Percentiles rank a stretch among this genome's conserved stretches.
phyloP scores from a whole-genome alignment of 30 jellyfish, hydroid and myxozoan species.

The Pseudorhiza aurosa region DNA sequence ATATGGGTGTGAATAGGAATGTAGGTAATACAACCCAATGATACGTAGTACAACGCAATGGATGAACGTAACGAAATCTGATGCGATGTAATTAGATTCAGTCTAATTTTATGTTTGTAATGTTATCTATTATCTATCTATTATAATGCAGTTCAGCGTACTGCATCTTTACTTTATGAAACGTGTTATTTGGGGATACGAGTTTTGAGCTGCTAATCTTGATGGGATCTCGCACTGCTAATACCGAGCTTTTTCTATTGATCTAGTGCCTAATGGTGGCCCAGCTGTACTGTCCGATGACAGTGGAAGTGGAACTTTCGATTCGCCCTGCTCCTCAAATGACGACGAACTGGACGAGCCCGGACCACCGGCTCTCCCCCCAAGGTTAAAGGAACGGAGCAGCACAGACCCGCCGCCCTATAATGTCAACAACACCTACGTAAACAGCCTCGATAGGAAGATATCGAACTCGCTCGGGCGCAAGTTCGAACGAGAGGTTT shows the following conservation, averaged over 20 bases:
- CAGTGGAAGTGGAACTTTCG: slow-evolving; percentile 85
- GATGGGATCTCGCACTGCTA: too few species aligned
- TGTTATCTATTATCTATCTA: too few species aligned
- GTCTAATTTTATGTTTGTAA: too few species aligned
- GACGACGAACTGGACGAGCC: slow-evolving; percentile 25
- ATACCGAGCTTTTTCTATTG: neutral
- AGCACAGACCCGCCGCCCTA: slow-evolving; percentile 60
- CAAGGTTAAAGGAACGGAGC: slow-evolving; percentile 48
- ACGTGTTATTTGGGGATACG: too few species aligned
- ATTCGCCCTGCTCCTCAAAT: slow-evolving; percentile 48
- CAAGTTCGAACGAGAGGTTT: slow-evolving; percentile 50
- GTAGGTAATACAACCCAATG: too few species aligned
- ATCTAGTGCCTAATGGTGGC: slow-evolving; percentile 14
- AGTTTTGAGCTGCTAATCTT: too few species aligned
- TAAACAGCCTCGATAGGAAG: slow-evolving; percentile 51
- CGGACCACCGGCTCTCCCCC: slow-evolving; percentile 41
- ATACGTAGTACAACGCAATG: too few species aligned
- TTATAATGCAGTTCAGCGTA: too few species aligned
- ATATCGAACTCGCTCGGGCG: slow-evolving; percentile 53
- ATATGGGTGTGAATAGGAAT: too few species aligned
- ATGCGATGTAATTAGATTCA: too few species aligned
- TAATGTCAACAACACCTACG: slow-evolving; percentile 12
- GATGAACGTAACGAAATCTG: too few species aligned
- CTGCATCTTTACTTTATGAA: too few species aligned
- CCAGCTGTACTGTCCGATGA: slow-evolving; percentile 48